Evolutionary conservation across 2,797 vertebrate species (phyloP).

Genomic region (Parauchenoglanis punctatus): DNA sequence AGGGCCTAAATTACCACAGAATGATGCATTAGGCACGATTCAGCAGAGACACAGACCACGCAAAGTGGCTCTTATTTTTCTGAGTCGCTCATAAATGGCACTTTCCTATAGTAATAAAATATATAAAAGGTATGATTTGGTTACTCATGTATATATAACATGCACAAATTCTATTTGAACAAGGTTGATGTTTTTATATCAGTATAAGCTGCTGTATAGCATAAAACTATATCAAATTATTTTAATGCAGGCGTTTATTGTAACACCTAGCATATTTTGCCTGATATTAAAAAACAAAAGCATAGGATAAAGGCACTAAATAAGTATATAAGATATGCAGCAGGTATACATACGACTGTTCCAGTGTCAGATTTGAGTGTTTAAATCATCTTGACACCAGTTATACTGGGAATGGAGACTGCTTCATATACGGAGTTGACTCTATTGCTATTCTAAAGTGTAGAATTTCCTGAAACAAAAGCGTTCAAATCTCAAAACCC

Average conservation of each 20-base stretch:
- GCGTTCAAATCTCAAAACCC: neutral
- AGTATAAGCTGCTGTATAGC: neutral
- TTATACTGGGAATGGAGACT: neutral
- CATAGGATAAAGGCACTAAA: neutral
- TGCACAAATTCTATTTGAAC: neutral
- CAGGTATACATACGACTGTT: neutral
- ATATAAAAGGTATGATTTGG: conserved; percentile 22
- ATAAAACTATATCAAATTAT: neutral
- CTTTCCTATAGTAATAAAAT: conserved; percentile 23
- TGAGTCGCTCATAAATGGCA: neutral
- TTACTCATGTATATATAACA: neutral
- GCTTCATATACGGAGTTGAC: neutral
- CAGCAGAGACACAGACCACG: conserved; percentile 31
- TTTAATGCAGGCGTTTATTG: neutral
- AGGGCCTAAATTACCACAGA: conserved; percentile 45
- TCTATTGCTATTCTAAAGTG: neutral
- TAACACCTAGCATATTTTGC: neutral
- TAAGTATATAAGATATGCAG: neutral
- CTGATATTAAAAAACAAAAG: neutral
- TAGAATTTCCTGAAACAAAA: neutral
- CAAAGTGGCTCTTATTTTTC: conserved; percentile 19
- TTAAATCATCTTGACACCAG: neutral
- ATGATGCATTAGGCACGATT: conserved; percentile 54
- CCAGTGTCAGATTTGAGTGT: neutral
- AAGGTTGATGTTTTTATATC: neutral